Conservation (phyloP, 2,113 vertebrate species). For the Pterophyllum scalare region DNA sequence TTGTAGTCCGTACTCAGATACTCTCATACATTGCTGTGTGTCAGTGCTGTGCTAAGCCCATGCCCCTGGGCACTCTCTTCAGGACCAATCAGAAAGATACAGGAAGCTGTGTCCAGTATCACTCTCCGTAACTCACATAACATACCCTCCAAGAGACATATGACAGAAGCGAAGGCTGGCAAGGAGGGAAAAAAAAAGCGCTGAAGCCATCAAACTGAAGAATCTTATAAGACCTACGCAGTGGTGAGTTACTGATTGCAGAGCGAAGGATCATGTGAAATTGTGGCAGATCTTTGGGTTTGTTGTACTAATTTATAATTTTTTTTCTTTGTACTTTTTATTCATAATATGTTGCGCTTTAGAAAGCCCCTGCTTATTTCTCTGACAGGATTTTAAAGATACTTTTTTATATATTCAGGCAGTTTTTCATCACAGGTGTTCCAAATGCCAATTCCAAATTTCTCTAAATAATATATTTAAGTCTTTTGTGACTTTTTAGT, state of each 20-base stretch:
- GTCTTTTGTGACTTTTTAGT: neutral
- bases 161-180: constrained; percentile 21
- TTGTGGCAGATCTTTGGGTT: neutral
- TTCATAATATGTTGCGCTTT: neutral
- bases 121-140: constrained; percentile 46
- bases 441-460: neutral
- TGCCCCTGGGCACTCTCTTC: constrained; percentile 38
- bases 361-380: neutral
- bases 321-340: neutral
- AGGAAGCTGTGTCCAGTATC: constrained; percentile 69
- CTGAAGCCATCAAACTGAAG: constrained; percentile 16
- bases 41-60: constrained; percentile 10
- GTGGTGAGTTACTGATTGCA: constrained; percentile 48
- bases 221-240: neutral
- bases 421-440: neutral
- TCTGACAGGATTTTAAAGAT: neutral
- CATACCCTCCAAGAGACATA: constrained; percentile 17
- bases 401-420: no score
- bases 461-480: neutral
- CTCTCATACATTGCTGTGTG: constrained; percentile 15
- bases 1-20: neutral
- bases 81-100: constrained; percentile 73
- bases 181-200: constrained; percentile 19
- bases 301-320: neutral
- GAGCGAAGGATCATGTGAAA: neutral